Evolutionary conservation across 2,113 vertebrate genomes (phyloP), one percentile per base, ranked within the genome.

Genomic region (Danionella cerebrum): DNA sequence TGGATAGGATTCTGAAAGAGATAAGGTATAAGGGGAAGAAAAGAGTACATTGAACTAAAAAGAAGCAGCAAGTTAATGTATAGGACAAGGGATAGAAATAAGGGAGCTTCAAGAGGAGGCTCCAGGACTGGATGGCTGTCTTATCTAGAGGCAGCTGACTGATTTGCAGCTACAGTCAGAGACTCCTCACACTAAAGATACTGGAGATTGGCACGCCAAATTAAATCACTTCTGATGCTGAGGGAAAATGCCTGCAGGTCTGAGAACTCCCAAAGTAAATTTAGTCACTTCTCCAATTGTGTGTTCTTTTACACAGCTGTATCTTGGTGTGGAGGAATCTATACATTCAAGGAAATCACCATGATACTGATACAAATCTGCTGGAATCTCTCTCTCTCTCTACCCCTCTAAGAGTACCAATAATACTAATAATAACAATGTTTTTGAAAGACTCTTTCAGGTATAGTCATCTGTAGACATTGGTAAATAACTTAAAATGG

Each of bases 31-130:
- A 13, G 51, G 19, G 36, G 44, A 21, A 35, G 57, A 39, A 38
- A 16, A 60, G 19, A 47, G 10, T 42, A 8, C 58, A 67, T 47
- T 35, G 41, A 63, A 72, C 70, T 52, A 54, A 55, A 59, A 70
- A 64, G 29, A 25, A 39, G 48, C n/a, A n/a, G 53, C 11, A 71
- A 64, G 11, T 54, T 25, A 55, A 36, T 59, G 22, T 42, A 41
- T 42, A 59, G 55, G 35, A 60, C 25, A 44, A 19, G 6, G 41
- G 25, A 60, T 60, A 16, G 16, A 44, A 45, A 60, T 60, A 25
- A 60, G 57, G 39, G 24, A 45, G 57, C 57, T 38, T 35, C 53
- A 60, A 39, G 29, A 60, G 39, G 39, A 60, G 39, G 39, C 39
- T 60, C 11, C 39, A 44, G 57, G 25, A 42, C 10, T 2, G 24